A percentile compares a stretch with the other conserved stretches of the same genome.
These are phyloP conservation scores for Liposcelis brunnea DNA, from an alignment of 2,888 invertebrate species.

Conservation along the genomic window DNA sequence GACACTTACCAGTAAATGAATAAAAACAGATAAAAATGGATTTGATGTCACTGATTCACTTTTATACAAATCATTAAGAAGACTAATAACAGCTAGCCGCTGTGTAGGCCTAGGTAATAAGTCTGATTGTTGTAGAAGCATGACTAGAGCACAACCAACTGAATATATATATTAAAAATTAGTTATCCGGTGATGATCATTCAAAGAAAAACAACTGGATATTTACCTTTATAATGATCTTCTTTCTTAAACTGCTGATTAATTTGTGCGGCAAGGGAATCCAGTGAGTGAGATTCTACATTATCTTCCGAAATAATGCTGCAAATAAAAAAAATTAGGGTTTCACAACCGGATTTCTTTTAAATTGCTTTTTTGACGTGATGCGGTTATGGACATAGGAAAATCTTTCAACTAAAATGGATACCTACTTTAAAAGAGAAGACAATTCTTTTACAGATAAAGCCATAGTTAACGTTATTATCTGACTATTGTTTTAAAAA, in stretches of 20 bases:
- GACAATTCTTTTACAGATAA: constrained; percentile 33
- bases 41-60: constrained; percentile 45
- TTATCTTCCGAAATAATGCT: constrained; percentile 57
- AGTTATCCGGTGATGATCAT: constrained; percentile 18
- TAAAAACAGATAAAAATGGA: constrained; percentile 54
- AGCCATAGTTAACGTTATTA: constrained; percentile 24
- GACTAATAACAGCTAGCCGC: constrained; percentile 45
- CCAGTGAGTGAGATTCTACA: constrained; percentile 55
- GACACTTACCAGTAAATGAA: constrained; percentile 42
- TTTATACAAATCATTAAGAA: constrained; percentile 52
- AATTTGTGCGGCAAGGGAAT: constrained; percentile 54
- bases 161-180: constrained; percentile 18
- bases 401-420: neutral
- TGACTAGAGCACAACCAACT: constrained; percentile 41
- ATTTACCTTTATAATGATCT: constrained; percentile 58
- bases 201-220: constrained; percentile 22
- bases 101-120: constrained; percentile 48
- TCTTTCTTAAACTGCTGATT: constrained; percentile 61
- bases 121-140: constrained; percentile 50
- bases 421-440: constrained; percentile 29
- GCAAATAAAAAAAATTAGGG: constrained; percentile 21
- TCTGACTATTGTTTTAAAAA: neutral
- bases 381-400: neutral
- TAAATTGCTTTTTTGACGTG: constrained; percentile 4
- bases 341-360: constrained; percentile 7